Base-by-base conservation (phyloP, 2,113 vertebrate species). In the Columbina picui region DNA sequence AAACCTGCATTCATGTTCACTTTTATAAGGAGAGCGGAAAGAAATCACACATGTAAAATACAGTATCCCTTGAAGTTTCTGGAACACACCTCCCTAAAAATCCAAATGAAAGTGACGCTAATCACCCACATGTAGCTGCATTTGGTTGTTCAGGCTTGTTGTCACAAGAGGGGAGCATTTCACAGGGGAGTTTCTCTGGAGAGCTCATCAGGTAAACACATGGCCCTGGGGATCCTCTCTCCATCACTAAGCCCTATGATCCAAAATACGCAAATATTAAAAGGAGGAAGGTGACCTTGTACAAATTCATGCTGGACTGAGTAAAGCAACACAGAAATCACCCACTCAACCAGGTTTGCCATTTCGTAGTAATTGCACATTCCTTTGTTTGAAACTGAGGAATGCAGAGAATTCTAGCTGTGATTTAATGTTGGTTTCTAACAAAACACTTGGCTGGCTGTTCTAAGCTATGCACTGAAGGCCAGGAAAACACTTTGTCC, bases 1-100 rank as follows among this genome's bases (percentile, higher is more conserved):
- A 98, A 98, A 89, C 95, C 96, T 97, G 94, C 87, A n/a, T 98
- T 98, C 97, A 98, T 98, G 97, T 98, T 97, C 97, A 98, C 97
- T 98, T 97, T 97, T 96, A 94, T 95, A 97, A 92, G 90, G 91
- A 95, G 94, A 96, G 93, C 97, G 91, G 93, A 95, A 94, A 97
- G 95, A 95, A 90, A 97, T 93, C 94, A 95, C 89, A 97, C 96
- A 94, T 89, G 94, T 96, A 94, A 96, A 97, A 92, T 93, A 97
- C 97, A 97, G 86, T 79, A 97, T 97, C 96, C 93, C 95, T 97
- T 97, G 95, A 97, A 96, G 85, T 97, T 92, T 96, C 41, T 90
- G 94, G 85, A 97, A 97, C 20, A 39, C 60, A 88, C n/a, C 84
- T 98, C 95, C 90, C 88, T 97, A 94, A 91, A 83, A 90, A 83